These are phyloP conservation scores for Cyrtonyx montezumae DNA, from an alignment of 2,113 vertebrate genomes.

Conservation along the genomic window DNA sequence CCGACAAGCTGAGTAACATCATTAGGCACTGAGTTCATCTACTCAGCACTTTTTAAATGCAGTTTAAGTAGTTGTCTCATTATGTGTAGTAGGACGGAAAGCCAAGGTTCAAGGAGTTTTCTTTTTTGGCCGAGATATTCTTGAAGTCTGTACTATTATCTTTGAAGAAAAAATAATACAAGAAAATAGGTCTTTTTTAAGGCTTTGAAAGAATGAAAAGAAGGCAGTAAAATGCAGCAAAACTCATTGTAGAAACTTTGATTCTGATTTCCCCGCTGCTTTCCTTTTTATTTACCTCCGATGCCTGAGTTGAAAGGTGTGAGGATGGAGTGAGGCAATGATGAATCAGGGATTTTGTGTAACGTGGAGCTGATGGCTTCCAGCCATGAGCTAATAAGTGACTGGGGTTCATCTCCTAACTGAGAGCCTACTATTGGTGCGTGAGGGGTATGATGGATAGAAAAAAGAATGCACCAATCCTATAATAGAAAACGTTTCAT, in stretches of 20 bases:
- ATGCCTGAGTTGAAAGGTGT: neutral
- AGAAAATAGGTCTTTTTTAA: slow-evolving; percentile 20
- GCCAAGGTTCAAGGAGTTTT: slow-evolving; percentile 80
- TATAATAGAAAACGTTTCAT: slow-evolving; percentile 34
- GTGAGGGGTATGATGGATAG: neutral
- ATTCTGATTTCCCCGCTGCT: slow-evolving; percentile 37
- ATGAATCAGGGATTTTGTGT: slow-evolving; percentile 38
- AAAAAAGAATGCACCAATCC: slow-evolving; percentile 12
- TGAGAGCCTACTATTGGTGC: slow-evolving; percentile 43
- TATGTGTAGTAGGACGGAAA: slow-evolving; percentile 80
- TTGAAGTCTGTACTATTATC: slow-evolving; percentile 53
- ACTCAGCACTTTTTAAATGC: slow-evolving; percentile 86
- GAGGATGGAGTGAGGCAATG: slow-evolving; percentile 22
- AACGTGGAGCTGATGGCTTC: slow-evolving; percentile 58
- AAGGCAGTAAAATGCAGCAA: neutral
- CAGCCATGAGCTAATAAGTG: slow-evolving; percentile 65
- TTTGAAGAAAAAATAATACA: slow-evolving; percentile 20
- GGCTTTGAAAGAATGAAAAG: neutral
- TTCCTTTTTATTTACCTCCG: slow-evolving; percentile 49
- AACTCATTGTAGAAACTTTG: slow-evolving; percentile 39
- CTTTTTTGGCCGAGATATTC: slow-evolving; percentile 61
- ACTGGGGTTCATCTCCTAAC: slow-evolving; percentile 45
- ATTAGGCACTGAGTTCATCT: slow-evolving; percentile 78
- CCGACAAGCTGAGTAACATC: slow-evolving; percentile 78
- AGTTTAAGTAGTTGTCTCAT: slow-evolving; percentile 87